These are phyloP conservation scores for Acholoe squamosa DNA, from an alignment of 2,888 invertebrate species.

Conservation along the genomic window DNA sequence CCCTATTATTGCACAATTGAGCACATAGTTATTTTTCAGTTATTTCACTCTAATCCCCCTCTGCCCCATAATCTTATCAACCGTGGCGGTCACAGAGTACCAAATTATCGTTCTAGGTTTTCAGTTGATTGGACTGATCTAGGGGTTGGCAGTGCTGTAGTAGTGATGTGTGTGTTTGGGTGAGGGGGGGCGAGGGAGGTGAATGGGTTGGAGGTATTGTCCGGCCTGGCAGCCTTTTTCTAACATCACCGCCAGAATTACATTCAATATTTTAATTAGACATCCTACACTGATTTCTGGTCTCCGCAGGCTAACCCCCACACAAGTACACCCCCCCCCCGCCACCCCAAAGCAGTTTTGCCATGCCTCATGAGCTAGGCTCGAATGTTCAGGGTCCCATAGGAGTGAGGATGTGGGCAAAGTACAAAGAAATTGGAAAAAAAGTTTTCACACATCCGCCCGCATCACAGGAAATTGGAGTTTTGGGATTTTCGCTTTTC, in stretches of 20 bases:
- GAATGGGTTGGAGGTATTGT: not conserved
- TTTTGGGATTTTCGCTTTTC: too few relatives aligned
- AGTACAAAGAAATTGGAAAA: too few relatives aligned
- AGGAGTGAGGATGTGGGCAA: too few relatives aligned
- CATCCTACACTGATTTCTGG: not conserved
- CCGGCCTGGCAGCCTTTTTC: not conserved
- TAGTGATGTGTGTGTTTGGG: not conserved
- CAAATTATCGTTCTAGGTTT: not conserved
- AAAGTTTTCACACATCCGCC: too few relatives aligned
- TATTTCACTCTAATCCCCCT: too few relatives aligned
- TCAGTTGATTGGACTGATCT: not conserved
- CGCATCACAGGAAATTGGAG: too few relatives aligned
- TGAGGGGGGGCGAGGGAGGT: not conserved
- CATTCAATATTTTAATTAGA: conserved; percentile 41
- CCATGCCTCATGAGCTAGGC: not conserved
- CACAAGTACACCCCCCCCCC: not conserved
- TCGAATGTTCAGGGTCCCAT: not conserved
- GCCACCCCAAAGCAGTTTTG: too few relatives aligned
- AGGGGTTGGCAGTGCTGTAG: not conserved
- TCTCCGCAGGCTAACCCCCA: not conserved
- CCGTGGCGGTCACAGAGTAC: not conserved
- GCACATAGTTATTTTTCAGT: too few relatives aligned
- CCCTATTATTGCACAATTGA: too few relatives aligned
- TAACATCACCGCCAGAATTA: not conserved
- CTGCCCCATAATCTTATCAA: too few relatives aligned